These are phyloP conservation scores for Anoplopoma fimbria DNA, from an alignment of 2,113 vertebrate species.

Conservation along the genomic window DNA sequence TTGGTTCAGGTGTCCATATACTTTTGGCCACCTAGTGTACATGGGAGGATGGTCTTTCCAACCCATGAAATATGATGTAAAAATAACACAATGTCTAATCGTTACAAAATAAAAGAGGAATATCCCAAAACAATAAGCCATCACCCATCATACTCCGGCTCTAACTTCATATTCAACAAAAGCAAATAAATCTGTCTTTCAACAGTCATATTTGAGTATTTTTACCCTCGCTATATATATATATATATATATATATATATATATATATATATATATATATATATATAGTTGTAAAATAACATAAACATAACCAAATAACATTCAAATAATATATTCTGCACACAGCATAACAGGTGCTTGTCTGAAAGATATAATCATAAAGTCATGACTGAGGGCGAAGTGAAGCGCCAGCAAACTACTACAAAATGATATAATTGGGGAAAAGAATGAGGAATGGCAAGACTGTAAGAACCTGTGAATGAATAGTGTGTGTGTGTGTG, in stretches of 20 bases:
- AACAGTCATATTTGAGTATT: too few relatives aligned
- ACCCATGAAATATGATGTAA: neutral
- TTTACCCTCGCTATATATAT: too few relatives aligned
- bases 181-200: too few relatives aligned
- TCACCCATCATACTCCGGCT: neutral
- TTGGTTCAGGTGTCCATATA: neutral
- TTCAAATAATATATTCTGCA: neutral
- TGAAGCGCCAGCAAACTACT: slow-evolving; percentile 19
- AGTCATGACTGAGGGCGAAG: slow-evolving; percentile 14
- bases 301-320: neutral
- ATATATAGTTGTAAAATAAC: neutral
- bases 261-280: neutral
- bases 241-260: too few relatives aligned
- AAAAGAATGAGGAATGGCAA: slow-evolving; percentile 37
- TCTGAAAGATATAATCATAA: neutral
- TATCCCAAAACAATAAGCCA: neutral
- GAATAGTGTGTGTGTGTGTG: slow-evolving; percentile 29
- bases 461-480: slow-evolving; percentile 56
- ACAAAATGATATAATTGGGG: slow-evolving; percentile 33
- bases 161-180: neutral
- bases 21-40: too few relatives aligned
- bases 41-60: neutral
- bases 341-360: neutral
- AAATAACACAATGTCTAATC: neutral
- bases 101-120: neutral